Evolutionary conservation across 1,140 invertebrate species (phyloP), one percentile per base, ranked within the genome.

Genomic region (Rhagoletis zephyria): DNA sequence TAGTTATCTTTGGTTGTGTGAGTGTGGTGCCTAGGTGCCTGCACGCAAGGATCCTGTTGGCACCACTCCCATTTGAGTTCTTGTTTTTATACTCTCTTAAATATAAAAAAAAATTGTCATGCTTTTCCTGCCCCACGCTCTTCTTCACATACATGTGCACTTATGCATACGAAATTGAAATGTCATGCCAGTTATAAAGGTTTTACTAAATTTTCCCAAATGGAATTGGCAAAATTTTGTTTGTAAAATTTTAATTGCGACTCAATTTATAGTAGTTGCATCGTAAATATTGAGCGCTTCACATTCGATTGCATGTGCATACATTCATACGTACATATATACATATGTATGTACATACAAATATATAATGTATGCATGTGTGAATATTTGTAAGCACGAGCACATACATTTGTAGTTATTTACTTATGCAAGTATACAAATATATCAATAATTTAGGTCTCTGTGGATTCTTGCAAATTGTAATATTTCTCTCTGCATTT

Each of bases 181-280:
- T 74, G 30, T 74, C 67, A 48, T 45, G 42, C 16, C 14, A 74
- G 40, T 74, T 74, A 40, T 5, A n/a, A 45, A 14, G 40, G 64
- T 67, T 19, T 67, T 3, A n/a, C 19, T 12, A 40, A 74, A 74
- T 12, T 81, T 59, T 16, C 74, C 48, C 48, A 56, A 81, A 81
- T 59, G 74, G 74, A 56, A 81, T 81, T 81, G 45, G 45, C 48
- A 56, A 59, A 30, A 56, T 19, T 81, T 81, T 6, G 74, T 81
- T 59, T 48, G 74, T 81, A 81, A 81, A 81, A 70, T 59, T 81
- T 81, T 81, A 56, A 56, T 81, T 81, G 45, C n/a, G 48, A n/a
- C n/a, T 30, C 74, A 81, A 51, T 48, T 81, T 81, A 30, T 30
- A 30, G 30, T 14, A 59, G n/a, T 9, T 56, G 14, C n/a, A 51